Evolutionary conservation across 2,888 invertebrate genomes (phyloP), one percentile per base, ranked within the genome.

Genomic region (Trissoscelio sp.): DNA sequence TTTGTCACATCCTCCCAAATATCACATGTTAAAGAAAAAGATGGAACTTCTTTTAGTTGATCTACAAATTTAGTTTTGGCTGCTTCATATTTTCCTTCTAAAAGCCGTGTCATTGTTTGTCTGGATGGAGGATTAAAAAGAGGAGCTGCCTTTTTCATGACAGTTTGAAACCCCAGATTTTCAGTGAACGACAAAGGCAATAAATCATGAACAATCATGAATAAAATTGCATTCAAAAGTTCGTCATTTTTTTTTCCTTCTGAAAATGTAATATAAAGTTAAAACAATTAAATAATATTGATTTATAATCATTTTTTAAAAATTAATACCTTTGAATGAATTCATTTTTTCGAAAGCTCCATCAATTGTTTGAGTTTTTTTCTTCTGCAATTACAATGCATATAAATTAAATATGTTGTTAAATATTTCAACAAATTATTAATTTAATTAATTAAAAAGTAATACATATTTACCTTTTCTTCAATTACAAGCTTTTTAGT

Each of bases 1-100:
- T 83, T 82, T 66, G 84, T 83, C 34, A 84, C 79, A 82, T 86
- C 85, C 42, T 82, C 83, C 85, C 87, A 87, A 80, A 83, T 83
- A 64, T 87, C 86, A 70, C 85, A 85, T 34, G 86, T 86, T 70
- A 86, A 72, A 60, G 83, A 85, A 48, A 48, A 64, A 34, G 2
- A 20, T 2, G 28, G 3, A n/a, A 24, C 6, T 22, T 67, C 0
- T 67, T 51, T 14, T 7, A 77, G 37, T 28, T 46, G 9, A n/a
- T 39, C 16, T 16, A 51, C 11, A 7, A 58, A 70, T 11, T 20
- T 51, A 6, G 24, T 34, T 53, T 80, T 84, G 14, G 75, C 20
- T 4, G 55, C 7, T 4, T 55, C 37, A 39, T 84, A 83, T 31
- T 60, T 57, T 11, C 48, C 55, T 48, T 81, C 78, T 11, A 84